Conservation (phyloP, 2,113 vertebrate genomes). For the Phyllostomus hastatus region DNA sequence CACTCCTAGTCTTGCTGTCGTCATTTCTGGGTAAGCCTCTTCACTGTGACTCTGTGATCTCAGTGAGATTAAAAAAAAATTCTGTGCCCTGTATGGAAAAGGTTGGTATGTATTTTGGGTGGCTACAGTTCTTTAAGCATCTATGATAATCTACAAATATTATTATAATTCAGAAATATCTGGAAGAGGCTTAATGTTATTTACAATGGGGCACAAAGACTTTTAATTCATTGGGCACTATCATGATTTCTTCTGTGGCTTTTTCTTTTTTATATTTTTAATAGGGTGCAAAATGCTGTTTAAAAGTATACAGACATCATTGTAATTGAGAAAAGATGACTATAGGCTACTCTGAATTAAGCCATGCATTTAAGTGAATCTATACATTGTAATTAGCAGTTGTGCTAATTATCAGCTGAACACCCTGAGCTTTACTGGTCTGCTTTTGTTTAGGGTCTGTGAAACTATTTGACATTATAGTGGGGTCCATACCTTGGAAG, state of each 20-base stretch:
- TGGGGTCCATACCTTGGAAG: not conserved
- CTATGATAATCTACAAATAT: not conserved
- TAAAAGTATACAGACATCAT: not conserved
- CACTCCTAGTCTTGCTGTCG: constrained; percentile 82
- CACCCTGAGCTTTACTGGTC: not conserved
- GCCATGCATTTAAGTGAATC: not conserved
- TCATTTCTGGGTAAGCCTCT: constrained; percentile 85
- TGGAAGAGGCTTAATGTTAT: not conserved
- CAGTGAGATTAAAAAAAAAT: not conserved
- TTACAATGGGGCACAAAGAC: not conserved
- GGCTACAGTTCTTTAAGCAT: not conserved
- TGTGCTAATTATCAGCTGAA: not conserved
- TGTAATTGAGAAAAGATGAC: not conserved
- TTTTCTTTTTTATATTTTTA: not conserved
- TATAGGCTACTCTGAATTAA: not conserved
- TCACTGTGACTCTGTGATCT: not conserved
- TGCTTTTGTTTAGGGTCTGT: not conserved
- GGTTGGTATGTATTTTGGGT: not conserved
- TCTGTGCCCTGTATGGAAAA: not conserved
- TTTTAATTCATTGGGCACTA: not conserved
- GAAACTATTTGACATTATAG: not conserved
- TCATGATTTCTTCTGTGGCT: not conserved
- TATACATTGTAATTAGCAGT: not conserved
- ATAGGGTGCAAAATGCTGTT: not conserved
- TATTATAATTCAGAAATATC: not conserved